These are phyloP conservation scores for Euclidia mi DNA, from an alignment of 2,888 invertebrate genomes.

Conservation along the genomic window DNA sequence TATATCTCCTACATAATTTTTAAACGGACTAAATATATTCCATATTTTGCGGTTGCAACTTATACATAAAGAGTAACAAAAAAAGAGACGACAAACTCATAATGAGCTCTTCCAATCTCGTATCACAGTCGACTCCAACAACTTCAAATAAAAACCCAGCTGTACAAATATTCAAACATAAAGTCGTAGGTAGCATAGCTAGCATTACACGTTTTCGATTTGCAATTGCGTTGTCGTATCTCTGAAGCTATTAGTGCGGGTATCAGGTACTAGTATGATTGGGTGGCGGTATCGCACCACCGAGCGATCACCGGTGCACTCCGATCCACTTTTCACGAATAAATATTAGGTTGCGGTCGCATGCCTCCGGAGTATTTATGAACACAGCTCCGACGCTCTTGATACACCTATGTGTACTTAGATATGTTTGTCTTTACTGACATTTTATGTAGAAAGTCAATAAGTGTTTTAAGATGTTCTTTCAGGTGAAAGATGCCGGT, in stretches of 20 bases:
- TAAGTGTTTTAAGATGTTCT: no score
- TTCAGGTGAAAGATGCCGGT: no score
- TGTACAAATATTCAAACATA: no score
- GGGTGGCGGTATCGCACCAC: conserved; percentile 55
- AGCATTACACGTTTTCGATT: conserved; percentile 27
- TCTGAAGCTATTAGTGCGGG: conserved; percentile 35
- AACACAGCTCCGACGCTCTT: conserved; percentile 10
- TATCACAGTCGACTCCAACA: no score
- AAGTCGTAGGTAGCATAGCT: conserved; percentile 3
- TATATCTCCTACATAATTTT: no score
- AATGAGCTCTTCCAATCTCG: no score
- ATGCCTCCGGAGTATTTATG: conserved; percentile 25
- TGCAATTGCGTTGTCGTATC: conserved; percentile 30
- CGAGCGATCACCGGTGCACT: conserved; percentile 63
- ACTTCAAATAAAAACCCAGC: no score
- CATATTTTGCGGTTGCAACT: no score
- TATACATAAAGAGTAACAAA: no score
- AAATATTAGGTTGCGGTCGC: conserved; percentile 47
- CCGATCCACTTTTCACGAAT: conserved; percentile 54
- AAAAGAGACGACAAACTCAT: no score
- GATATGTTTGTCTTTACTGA: background rate
- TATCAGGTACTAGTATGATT: conserved; percentile 57
- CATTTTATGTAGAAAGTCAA: no score
- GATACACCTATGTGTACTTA: background rate
- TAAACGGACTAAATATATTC: no score